Percentiles rank a stretch among this genome's conserved stretches.
Conservation (phyloP, 2,113 vertebrate species). For the Channa maculata region DNA sequence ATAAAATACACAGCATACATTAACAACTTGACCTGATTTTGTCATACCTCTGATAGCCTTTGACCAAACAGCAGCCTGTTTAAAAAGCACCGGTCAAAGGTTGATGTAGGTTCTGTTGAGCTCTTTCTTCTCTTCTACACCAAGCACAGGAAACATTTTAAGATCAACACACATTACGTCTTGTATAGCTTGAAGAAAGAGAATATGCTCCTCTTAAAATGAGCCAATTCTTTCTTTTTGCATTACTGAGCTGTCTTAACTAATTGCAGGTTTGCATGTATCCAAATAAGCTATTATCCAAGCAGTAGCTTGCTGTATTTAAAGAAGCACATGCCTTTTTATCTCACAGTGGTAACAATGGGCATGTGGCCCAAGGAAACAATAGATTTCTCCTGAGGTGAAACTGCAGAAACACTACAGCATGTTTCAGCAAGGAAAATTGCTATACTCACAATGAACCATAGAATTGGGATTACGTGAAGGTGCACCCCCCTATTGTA, state of each 20-base stretch:
- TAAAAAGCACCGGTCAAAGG: conserved; percentile 37
- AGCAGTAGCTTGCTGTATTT: conserved; percentile 26
- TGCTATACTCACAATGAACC: not conserved
- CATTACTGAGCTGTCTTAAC: conserved; percentile 22
- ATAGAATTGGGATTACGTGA: not conserved
- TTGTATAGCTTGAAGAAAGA: conserved; percentile 18
- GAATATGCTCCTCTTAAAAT: conserved; percentile 7
- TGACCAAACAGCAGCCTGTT: conserved; percentile 37
- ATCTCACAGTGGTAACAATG: conserved; percentile 36
- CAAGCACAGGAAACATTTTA: conserved; percentile 2
- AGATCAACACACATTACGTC: not conserved
- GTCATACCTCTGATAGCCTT: conserved; percentile 29
- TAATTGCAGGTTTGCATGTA: conserved; percentile 46
- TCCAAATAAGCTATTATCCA: conserved; percentile 37
- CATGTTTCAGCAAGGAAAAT: conserved; percentile 29
- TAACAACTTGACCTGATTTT: conserved; percentile 18
- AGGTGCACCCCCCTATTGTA: not conserved
- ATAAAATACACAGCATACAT: conserved; percentile 15
- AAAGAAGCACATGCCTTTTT: conserved; percentile 28
- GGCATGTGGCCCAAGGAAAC: conserved; percentile 18
- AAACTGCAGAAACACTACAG: conserved; percentile 4
- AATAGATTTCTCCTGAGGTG: not conserved
- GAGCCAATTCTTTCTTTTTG: conserved; percentile 4
- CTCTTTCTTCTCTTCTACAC: conserved; percentile 2
- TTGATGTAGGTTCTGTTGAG: not conserved